Evolutionary conservation across 64 coral and sea anemone genomes (phyloP).

Genomic region (Orbicella faveolata): DNA sequence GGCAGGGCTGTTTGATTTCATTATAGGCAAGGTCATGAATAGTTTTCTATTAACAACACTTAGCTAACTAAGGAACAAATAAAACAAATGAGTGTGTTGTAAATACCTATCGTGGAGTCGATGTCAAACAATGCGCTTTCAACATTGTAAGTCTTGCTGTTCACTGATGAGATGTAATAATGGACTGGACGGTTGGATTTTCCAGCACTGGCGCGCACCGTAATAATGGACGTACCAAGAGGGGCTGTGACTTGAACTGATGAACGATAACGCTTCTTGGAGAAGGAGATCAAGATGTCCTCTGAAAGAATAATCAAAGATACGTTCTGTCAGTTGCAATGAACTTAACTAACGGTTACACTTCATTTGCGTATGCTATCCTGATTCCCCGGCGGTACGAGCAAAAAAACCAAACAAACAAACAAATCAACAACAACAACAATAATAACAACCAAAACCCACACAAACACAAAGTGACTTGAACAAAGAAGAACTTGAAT

Average conservation of each 20-base stretch:
- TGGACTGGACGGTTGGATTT: neutral
- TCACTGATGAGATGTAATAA: slow-evolving; percentile 29
- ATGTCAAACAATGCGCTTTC: slow-evolving; percentile 37
- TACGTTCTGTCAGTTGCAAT: no score
- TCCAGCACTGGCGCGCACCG: slow-evolving; percentile 33
- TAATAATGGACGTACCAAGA: slow-evolving; percentile 33
- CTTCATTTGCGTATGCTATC: no score
- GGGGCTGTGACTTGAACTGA: slow-evolving; percentile 5
- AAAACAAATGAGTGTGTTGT: neutral
- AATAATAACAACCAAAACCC: no score
- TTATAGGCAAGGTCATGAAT: no score
- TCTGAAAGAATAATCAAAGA: neutral
- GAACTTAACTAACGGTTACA: no score
- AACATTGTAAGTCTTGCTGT: slow-evolving; percentile 2
- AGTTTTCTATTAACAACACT: neutral
- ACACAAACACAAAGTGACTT: no score
- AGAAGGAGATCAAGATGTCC: slow-evolving; percentile 27
- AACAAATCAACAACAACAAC: no score
- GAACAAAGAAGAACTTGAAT: no score
- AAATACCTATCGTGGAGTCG: slow-evolving; percentile 21
- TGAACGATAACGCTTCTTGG: slow-evolving; percentile 39
- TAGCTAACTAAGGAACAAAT: neutral
- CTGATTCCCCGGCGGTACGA: no score
- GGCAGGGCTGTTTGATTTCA: no score
- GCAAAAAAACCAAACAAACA: neutral